These are phyloP conservation scores for Campylomormyrus numenius DNA, from an alignment of 2,113 vertebrate genomes.

Conservation along the genomic window DNA sequence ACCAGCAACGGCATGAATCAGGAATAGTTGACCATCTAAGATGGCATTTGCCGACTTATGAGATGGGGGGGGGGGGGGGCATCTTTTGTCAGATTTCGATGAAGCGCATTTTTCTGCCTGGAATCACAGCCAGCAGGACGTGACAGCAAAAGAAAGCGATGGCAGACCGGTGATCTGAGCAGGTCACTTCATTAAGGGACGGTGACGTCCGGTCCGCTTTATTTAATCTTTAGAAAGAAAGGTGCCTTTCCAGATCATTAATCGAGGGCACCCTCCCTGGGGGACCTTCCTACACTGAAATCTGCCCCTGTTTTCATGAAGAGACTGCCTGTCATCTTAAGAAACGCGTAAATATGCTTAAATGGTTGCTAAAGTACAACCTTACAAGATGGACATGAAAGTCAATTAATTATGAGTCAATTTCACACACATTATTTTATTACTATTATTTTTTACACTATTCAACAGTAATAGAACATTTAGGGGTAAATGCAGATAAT, in stretches of 20 bases:
- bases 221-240: constrained; percentile 96
- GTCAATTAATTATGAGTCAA: not conserved
- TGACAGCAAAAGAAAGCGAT: constrained; percentile 81
- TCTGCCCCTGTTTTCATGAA: not conserved
- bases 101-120: constrained; percentile 87
- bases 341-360: constrained; percentile 62
- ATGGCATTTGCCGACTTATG: constrained; percentile 38
- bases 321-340: constrained; percentile 60
- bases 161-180: constrained; percentile 65
- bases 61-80: constrained; percentile 39
- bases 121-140: constrained; percentile 75
- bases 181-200: constrained; percentile 91
- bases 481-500: not conserved
- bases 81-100: constrained; percentile 72
- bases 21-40: not conserved
- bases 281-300: constrained; percentile 68
- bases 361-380: constrained; percentile 62
- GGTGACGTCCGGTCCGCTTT: constrained; percentile 93
- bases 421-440: not conserved
- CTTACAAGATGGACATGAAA: not conserved
- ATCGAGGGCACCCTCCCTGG: constrained; percentile 76
- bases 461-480: not conserved
- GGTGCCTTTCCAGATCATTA: constrained; percentile 95
- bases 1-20: not conserved
- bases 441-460: not conserved